These are phyloP conservation scores for Takifugu rubripes DNA, from an alignment of 2,797 vertebrate genomes.

Conservation along the genomic window DNA sequence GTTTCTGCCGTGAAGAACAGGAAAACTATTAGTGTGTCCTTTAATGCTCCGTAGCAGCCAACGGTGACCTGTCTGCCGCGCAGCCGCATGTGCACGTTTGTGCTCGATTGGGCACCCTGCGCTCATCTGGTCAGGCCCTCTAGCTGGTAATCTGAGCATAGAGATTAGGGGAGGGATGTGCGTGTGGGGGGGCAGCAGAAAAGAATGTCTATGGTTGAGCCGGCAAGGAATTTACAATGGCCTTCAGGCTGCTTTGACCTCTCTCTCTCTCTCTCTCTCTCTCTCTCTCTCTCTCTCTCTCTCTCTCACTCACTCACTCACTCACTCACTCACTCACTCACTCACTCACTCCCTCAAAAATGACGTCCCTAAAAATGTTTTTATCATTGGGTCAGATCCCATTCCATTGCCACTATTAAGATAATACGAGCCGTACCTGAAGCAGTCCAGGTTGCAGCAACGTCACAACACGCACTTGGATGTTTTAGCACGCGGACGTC, in stretches of 20 bases:
- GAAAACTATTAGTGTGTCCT: slow-evolving; percentile 1
- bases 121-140: slow-evolving; percentile 62
- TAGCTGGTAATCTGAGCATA: slow-evolving; percentile 76
- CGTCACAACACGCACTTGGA: too few species aligned
- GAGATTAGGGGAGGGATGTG: slow-evolving; percentile 57
- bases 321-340: slow-evolving; percentile 1
- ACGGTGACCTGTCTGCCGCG: not conserved
- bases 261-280: slow-evolving; percentile 30
- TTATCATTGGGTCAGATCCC: not conserved
- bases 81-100: slow-evolving; percentile 3
- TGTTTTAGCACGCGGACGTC: too few species aligned
- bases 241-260: slow-evolving; percentile 73
- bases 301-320: slow-evolving; percentile 4
- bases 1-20: not conserved
- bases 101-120: slow-evolving; percentile 41
- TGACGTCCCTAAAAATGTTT: not conserved
- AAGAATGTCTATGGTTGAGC: slow-evolving; percentile 76
- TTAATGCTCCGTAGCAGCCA: not conserved
- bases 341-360: not conserved
- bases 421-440: too few species aligned
- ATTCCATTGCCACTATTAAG: too few species aligned
- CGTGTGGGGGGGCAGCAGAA: slow-evolving; percentile 64
- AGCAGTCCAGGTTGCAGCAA: too few species aligned
- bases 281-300: slow-evolving; percentile 10
- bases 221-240: slow-evolving; percentile 73